Evolutionary conservation across 2,888 invertebrate species (phyloP).

Genomic region (Drosophila cognata): DNA sequence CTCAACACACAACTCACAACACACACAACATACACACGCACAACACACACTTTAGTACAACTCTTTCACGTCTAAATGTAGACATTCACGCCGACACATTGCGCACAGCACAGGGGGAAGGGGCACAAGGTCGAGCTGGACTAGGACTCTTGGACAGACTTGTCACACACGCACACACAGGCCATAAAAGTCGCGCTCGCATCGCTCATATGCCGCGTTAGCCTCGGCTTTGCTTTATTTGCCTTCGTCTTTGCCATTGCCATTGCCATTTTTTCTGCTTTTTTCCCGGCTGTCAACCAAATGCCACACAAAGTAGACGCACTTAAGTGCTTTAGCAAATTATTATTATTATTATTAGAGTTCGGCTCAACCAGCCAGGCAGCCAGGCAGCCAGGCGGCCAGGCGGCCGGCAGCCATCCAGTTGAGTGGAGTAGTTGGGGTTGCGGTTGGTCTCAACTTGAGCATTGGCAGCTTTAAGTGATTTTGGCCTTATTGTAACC

Average conservation of each 20-base stretch:
- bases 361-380: conserved; percentile 11
- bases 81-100: conserved; percentile 63
- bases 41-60: conserved; percentile 19
- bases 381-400: background rate
- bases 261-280: background rate
- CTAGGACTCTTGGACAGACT: conserved; percentile 14
- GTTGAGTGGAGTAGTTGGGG: background rate
- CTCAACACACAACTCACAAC: conserved; percentile 10
- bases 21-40: background rate
- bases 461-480: conserved; percentile 75
- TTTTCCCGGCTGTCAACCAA: conserved; percentile 51
- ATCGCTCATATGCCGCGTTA: conserved; percentile 73
- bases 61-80: conserved; percentile 61
- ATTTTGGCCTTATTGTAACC: conserved; percentile 65
- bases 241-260: conserved; percentile 21
- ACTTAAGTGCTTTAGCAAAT: conserved; percentile 80
- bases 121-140: conserved; percentile 7
- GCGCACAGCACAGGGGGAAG: conserved; percentile 33
- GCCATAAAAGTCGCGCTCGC: conserved; percentile 64
- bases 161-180: conserved; percentile 52
- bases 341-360: conserved; percentile 72
- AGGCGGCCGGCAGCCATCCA: background rate
- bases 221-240: conserved; percentile 54
- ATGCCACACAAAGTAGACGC: conserved; percentile 69
- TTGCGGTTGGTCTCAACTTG: background rate